Base-by-base conservation (phyloP, 2,888 invertebrate genomes). In the Balanococcus diminutus region DNA sequence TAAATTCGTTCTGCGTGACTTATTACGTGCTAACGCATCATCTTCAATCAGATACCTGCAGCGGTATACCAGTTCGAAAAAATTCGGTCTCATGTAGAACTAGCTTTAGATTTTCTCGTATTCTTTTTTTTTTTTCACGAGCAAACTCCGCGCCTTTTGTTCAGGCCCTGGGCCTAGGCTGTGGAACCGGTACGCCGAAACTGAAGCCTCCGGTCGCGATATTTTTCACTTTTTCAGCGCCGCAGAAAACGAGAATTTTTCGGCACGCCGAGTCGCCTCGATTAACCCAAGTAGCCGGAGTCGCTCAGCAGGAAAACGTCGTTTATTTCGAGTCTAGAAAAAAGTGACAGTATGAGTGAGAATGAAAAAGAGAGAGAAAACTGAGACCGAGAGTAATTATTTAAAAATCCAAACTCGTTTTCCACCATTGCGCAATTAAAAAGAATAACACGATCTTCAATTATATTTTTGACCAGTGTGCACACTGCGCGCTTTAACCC, bases 1-100 rank as follows among this genome's bases (percentile, higher is more conserved):
- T 39, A 84, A 84, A 84, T 84, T 84, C 61, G 61, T 61, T 25
- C 84, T 25, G 84, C 84, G 84, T 84, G 84, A 84, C 84, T 84
- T 84, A 84, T 84, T 84, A 84, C 61, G 39, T 25, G 84, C 56
- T 61, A 84, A 84, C 36, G 61, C 67, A 39, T 84, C 56, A 61
- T 84, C 84, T 84, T 36, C 36, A 25, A 39, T 84, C 67, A 67
- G 84, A 84, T 84, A 84, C 19, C n/a, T 72, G 72, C 31, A 6
- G 16, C 19, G n/a, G 46, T 67, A 28, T 67, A 67, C 67, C 67
- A 67, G 67, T 67, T 67, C 16, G 67, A 19, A 67, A 25, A 79
- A 79, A 79, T 79, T 79, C 75, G 36, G 75, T n/a, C n/a, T n/a
- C n/a, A n/a, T 16, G 25, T 67, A 67, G 28, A 56, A 25, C n/a